Evolutionary conservation across 2,797 vertebrate genomes (phyloP).

Genomic region (Calcarius lapponicus): DNA sequence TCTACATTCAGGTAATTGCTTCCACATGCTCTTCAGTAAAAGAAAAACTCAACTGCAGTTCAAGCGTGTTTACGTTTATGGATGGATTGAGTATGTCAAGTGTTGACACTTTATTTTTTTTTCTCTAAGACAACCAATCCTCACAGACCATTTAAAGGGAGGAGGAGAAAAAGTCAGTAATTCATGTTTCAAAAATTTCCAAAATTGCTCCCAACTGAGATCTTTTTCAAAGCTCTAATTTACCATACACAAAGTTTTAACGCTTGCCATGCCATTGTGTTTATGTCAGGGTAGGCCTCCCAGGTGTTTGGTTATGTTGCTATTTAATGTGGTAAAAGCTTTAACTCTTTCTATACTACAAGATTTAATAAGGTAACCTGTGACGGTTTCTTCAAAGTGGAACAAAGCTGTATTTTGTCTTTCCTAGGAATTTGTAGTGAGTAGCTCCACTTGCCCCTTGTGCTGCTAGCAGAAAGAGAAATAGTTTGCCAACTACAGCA

Average conservation of each 20-base stretch:
- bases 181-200: constrained; percentile 16
- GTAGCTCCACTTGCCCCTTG: background rate
- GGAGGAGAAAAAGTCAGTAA: background rate
- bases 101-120: background rate
- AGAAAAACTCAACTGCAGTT: constrained; percentile 45
- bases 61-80: constrained; percentile 37
- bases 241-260: constrained; percentile 22
- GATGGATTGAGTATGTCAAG: constrained; percentile 48
- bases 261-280: background rate
- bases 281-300: background rate
- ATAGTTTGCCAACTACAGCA: background rate
- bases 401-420: background rate
- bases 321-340: background rate
- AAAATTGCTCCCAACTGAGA: constrained; percentile 48
- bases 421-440: background rate
- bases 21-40: constrained; percentile 60
- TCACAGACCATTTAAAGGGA: background rate
- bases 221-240: constrained; percentile 29
- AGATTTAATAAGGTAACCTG: background rate
- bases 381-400: background rate
- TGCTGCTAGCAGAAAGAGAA: background rate
- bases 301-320: background rate
- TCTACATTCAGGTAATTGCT: constrained; percentile 69
- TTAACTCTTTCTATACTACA: background rate
- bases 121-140: background rate